Base-by-base conservation (phyloP, 2,888 invertebrate species). In the Flexamia atlantica region DNA sequence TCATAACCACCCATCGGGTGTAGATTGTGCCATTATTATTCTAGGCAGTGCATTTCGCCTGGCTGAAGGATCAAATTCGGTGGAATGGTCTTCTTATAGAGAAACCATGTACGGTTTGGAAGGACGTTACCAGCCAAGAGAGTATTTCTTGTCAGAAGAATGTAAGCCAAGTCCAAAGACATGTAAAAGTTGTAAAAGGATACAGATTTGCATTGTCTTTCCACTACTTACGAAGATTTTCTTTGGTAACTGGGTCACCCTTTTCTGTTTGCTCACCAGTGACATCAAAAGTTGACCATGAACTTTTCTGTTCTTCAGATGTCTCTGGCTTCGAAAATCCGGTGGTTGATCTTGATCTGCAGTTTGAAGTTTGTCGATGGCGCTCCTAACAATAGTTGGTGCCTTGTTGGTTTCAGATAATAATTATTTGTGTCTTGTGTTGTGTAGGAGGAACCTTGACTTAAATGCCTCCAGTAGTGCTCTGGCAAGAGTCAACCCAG, bases 1-100 rank as follows among this genome's bases (percentile, higher is more conserved):
- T 76, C 23, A 42, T 76, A 25, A 42, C 46, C 10, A 36, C 30
- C 76, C 76, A 76, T 20, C 76, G 40, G 5, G 76, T 76, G 76
- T 76, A 42, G 20, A 23, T 28, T 12, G 28, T 76, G n/a, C 76
- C 4, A 20, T 25, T 70, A 32, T 7, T 32, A 70, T 32, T 70
- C 70, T 25, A 70, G 25, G 36, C 76, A 76, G 23, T 42, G 32
- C 76, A 42, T 76, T 76, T 76, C 42, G n/a, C 76, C 76, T 76
- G 7, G n/a, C 36, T 10, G 3, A 60, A 60, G 23, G 60, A 46
- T 10, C 7, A 17, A n/a, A 28, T 72, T 32, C n/a, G 72, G 30
- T 17, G 72, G 72, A n/a, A 30, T 72, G n/a, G 72, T 30, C 32
- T 72, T 72, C 30, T 20, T 32, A 2, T 32, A 17, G 17, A 17